Conservation (phyloP, 2,797 vertebrate species). For the Melopsittacus undulatus region DNA sequence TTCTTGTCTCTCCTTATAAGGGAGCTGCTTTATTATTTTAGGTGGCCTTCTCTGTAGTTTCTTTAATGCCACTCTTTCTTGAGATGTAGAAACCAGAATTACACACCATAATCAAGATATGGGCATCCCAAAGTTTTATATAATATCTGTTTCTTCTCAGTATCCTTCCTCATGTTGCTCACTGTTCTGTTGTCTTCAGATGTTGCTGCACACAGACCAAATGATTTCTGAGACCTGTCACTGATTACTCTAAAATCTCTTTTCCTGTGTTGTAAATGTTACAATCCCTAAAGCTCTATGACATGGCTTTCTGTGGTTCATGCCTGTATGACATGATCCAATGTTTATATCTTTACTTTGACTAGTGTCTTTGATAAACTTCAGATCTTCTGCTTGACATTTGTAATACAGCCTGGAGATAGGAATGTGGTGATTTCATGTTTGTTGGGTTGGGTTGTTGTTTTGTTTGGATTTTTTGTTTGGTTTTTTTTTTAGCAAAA, state of each 20-base stretch:
- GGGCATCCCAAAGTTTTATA: background rate
- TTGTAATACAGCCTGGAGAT: background rate
- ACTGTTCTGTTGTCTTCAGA: background rate
- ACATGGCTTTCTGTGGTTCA: background rate
- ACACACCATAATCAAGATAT: background rate
- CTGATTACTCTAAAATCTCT: background rate
- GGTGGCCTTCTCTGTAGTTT: background rate
- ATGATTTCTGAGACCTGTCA: background rate
- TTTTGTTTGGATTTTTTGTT: background rate
- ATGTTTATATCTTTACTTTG: background rate
- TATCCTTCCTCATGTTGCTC: background rate
- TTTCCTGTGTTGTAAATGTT: background rate
- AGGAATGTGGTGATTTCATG: background rate
- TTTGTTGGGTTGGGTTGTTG: background rate
- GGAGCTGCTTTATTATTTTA: background rate
- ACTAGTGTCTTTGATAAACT: background rate
- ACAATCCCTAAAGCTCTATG: background rate
- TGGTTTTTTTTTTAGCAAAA: background rate
- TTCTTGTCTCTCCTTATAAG: background rate
- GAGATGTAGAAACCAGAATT: background rate
- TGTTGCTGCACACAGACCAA: background rate
- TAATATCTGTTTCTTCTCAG: background rate
- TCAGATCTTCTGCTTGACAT: background rate
- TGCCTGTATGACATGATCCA: background rate
- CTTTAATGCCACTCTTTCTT: background rate